Base-by-base conservation (phyloP, 2,797 vertebrate species). In the Scolopax bukidnonensis region DNA sequence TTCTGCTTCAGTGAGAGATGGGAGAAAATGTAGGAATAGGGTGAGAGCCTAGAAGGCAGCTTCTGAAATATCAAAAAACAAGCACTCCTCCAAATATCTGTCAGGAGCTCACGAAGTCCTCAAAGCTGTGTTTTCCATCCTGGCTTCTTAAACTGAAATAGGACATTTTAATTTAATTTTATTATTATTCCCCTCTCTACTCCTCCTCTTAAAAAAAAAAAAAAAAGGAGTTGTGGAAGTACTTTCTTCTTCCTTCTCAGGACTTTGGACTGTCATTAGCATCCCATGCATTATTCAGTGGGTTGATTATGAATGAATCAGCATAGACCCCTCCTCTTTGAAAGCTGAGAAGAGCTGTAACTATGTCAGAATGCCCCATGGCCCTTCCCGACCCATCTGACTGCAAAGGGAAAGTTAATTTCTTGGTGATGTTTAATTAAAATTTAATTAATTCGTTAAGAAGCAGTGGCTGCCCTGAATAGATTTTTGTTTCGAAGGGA, bases 241-340 rank as follows among this genome's bases (percentile, higher is more conserved):
- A n/a, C 18, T 25, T 64, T 54, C 56, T 59, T 57, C 11, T 63
- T 79, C 33, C 32, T 92, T 59, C 56, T 76, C 32, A 83, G 87
- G 90, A 83, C 47, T 96, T 89, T 30, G 48, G 45, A 16, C 36
- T 38, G 32, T n/a, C 71, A 41, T 87, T 75, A 87, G n/a, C 79
- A 94, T 80, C 10, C 41, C 48, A 30, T 93, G 48, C 33, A 57
- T 93, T 85, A 91, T 87, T 95, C 82, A 88, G 32, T 40, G 74
- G 3, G 57, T 75, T 90, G 83, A 90, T 92, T 84, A 57, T 77
- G 75, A 96, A 95, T 79, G 57, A 94, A 95, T 84, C 86, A 73
- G 84, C 38, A 64, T 1, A 54, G 50, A 59, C 50, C 76, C 82
- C 89, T 87, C 84, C 93, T 54, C 60, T 85, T 47, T 47, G 64